These are phyloP conservation scores for Alces alces DNA, from an alignment of 2,113 vertebrate genomes.

Conservation along the genomic window DNA sequence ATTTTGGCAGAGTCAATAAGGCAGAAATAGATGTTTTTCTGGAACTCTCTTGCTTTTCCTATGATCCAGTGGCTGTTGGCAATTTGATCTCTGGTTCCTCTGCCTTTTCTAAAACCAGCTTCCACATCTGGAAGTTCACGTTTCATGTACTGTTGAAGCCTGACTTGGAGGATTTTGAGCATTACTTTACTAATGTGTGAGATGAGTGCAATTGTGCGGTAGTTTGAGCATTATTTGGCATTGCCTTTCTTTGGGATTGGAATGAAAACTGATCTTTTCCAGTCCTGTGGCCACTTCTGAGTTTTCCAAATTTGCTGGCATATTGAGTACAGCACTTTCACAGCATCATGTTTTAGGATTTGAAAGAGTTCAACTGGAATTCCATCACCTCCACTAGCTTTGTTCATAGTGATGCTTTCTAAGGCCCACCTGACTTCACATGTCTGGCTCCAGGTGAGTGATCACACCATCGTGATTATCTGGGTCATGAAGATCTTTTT, in stretches of 20 bases:
- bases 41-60: too few species aligned
- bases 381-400: background rate
- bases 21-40: too few species aligned
- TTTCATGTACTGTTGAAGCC: background rate
- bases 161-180: background rate
- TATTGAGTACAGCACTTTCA: background rate
- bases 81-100: background rate
- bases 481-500: background rate
- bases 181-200: background rate
- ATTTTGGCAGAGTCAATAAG: too few species aligned
- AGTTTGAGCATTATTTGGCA: background rate
- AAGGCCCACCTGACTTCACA: background rate
- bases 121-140: background rate
- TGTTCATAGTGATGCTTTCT: background rate
- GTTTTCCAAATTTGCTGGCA: background rate
- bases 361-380: background rate
- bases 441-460: background rate
- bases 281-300: background rate
- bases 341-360: background rate
- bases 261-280: background rate
- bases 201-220: background rate
- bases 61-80: background rate
- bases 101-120: background rate
- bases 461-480: background rate
- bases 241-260: background rate